phyloP scores from a whole-genome alignment of 2,113 vertebrate species.

The Cyphomyrus plagiostoma region DNA sequence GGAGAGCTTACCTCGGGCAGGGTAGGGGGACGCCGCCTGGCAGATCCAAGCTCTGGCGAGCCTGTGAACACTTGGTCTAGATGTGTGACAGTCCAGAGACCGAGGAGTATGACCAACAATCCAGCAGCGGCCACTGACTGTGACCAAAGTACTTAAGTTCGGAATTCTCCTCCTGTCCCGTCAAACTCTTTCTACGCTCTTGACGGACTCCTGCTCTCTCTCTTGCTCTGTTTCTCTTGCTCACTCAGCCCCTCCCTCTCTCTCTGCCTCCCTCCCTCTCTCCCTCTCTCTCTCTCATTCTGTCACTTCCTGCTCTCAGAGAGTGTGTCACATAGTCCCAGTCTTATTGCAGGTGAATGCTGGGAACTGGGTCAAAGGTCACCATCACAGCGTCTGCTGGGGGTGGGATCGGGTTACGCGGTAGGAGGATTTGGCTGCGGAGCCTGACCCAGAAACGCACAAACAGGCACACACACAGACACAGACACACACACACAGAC shows the following conservation, averaged over 20 bases:
- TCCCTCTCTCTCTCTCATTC: slow-evolving; percentile 29
- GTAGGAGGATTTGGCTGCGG: neutral
- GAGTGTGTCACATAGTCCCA: slow-evolving; percentile 35
- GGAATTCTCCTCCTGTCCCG: slow-evolving; percentile 50
- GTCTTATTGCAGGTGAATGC: slow-evolving; percentile 63
- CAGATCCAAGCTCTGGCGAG: neutral
- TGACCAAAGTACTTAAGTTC: slow-evolving; percentile 38
- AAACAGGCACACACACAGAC: too few relatives aligned
- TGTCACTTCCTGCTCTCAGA: slow-evolving; percentile 34
- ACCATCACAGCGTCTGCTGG: slow-evolving; percentile 35
- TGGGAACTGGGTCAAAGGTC: slow-evolving; percentile 62
- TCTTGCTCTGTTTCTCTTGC: slow-evolving; percentile 26
- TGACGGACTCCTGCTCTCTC: slow-evolving; percentile 28
- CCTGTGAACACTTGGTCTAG: neutral
- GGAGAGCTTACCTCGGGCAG: slow-evolving; percentile 27
- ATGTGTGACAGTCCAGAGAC: neutral
- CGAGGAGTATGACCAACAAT: neutral
- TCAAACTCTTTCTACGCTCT: slow-evolving; percentile 45
- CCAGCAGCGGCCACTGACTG: slow-evolving; percentile 16
- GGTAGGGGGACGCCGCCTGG: neutral
- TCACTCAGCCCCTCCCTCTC: slow-evolving; percentile 24
- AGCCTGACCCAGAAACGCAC: slow-evolving; percentile 8
- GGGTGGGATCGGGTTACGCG: slow-evolving; percentile 44
- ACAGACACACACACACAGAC: neutral
- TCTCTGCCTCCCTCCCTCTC: slow-evolving; percentile 26